Base-by-base conservation (phyloP, 1,140 invertebrate species). In the Drosophila pallidifrons region DNA sequence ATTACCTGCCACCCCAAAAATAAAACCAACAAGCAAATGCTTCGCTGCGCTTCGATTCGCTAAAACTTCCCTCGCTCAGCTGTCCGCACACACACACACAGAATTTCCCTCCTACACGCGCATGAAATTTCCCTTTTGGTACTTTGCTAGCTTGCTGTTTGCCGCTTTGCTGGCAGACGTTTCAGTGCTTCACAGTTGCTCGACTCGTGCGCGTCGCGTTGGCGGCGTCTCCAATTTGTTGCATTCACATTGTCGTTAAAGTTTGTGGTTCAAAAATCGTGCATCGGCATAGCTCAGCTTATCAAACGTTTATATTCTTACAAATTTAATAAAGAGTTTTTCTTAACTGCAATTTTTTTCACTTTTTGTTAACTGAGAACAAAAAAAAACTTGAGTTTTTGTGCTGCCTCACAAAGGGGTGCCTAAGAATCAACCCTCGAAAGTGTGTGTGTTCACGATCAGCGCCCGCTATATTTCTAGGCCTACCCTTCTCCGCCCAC, bases 1-100 rank as follows among this genome's bases (percentile, higher is more conserved):
- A 78, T 78, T 78, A 71, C 76, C 76, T 60, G 61, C 72, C 73
- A 75, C 75, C 75, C 70, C 70, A 59, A 69, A 77, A 77, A 58
- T 63, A 68, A 77, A 43, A 58, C 13, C 43, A 59, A 59, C 35
- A n/a, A 61, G 25, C 54, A 28, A 52, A 51, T 45, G 45, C 3
- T 35, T 54, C 51, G 49, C 63, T 75, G 65, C 67, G 63, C 16
- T 73, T 67, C 67, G 63, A 13, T 73, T 67, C 7, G 41, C 30
- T 61, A 15, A 77, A 78, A 78, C 75, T 75, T 75, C 75, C 75
- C 72, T 69, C 46, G 41, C 71, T 75, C 75, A 77, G 75, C 75
- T 74, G 75, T 64, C 70, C 68, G 45, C 25, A 52, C 20, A 46
- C 32, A 28, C 49, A 45, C 25, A 41, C 13, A 30, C 15, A 13